Evolutionary conservation across 2,888 invertebrate genomes (phyloP), one percentile per base, ranked within the genome.

Genomic region (Neria commutata): DNA sequence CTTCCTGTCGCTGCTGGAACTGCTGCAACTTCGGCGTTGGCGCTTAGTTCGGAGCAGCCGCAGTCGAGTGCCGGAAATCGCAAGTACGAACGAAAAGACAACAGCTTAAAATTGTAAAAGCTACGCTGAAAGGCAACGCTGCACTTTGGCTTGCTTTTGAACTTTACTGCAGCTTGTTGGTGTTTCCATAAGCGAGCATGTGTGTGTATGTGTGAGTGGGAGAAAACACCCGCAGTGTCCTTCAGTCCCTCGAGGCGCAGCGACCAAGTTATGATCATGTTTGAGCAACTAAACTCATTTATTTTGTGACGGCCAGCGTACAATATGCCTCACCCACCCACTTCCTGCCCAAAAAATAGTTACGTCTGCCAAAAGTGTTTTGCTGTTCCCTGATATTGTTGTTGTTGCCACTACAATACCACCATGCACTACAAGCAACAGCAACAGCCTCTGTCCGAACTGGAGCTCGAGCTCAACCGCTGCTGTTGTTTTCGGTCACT

Each of bases 261-360:
- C 74, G 74, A 73, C 73, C 73, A 74, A 72, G 74, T 72, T 72
- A 72, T 72, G 71, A 72, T 72, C 74, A 72, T 72, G 73, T 73
- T 71, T 74, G 70, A 65, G 71, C 74, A 74, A 72, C 71, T 74
- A 74, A 71, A 72, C 73, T 74, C 71, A 74, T 71, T 71, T 71
- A 72, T 67, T 42, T 47, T 24, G 14, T 14, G 25, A 24, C 37
- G n/a, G n/a, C 37, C 4, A 37, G 37, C 37, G n/a, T 8, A 29
- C 29, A 29, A 11, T 11, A 29, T 11, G 11, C 29, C 29, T 11
- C n/a, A n/a, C n/a, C n/a, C n/a, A n/a, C n/a, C n/a, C n/a, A n/a
- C n/a, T n/a, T n/a, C n/a, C n/a, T n/a, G n/a, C n/a, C n/a, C n/a
- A n/a, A n/a, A n/a, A n/a, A n/a, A n/a, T n/a, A n/a, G n/a, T n/a